A percentile compares a stretch with the other conserved stretches of the same genome.
phyloP scores from a whole-genome alignment of 2,888 invertebrate genomes.

The Antitype chi region DNA sequence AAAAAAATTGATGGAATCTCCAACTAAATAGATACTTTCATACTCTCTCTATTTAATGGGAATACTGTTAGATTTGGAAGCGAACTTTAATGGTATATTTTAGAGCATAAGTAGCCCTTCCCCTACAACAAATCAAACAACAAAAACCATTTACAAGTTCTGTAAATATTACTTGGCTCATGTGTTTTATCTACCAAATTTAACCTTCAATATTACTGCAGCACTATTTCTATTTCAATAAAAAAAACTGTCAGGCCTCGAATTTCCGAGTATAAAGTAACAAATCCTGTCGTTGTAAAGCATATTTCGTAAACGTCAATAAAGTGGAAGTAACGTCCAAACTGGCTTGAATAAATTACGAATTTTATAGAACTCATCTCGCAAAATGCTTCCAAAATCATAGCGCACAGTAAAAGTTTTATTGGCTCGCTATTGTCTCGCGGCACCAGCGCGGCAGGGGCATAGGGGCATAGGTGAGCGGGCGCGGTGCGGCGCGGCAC shows the following conservation, averaged over 20 bases:
- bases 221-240: background rate
- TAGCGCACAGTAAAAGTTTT: conserved; percentile 87
- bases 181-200: background rate
- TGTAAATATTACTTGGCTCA: conserved; percentile 6
- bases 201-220: background rate
- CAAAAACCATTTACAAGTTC: conserved; percentile 16
- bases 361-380: conserved; percentile 87
- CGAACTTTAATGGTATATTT: conserved; percentile 5
- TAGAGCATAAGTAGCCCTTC: background rate
- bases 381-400: conserved; percentile 87
- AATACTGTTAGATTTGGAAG: conserved; percentile 20
- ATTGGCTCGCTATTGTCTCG: conserved; percentile 86
- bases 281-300: conserved; percentile 25
- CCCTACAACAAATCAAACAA: conserved; percentile 16
- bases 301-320: conserved; percentile 69
- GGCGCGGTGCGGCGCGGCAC: conserved; percentile 45
- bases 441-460: conserved; percentile 37
- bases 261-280: conserved; percentile 2
- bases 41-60: conserved; percentile 21
- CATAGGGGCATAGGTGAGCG: conserved; percentile 58
- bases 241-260: background rate
- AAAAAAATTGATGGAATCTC: conserved; percentile 53
- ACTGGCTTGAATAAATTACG: conserved; percentile 76
- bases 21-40: conserved; percentile 39
- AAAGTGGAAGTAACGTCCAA: conserved; percentile 76